Conservation (phyloP, 1,140 invertebrate species). For the Choristoneura fumiferana region DNA sequence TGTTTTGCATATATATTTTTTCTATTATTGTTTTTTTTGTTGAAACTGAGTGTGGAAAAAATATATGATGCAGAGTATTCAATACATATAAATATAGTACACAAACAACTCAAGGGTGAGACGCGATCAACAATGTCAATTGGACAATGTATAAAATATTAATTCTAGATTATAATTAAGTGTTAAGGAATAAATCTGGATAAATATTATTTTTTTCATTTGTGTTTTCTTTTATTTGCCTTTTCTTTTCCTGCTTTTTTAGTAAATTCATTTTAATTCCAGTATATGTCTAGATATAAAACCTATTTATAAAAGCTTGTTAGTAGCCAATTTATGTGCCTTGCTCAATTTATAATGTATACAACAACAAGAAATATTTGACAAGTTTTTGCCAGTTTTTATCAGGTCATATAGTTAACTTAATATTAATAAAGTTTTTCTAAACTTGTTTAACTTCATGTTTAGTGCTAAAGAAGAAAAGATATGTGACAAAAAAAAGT, state of each 20-base stretch:
- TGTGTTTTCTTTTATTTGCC: conserved; percentile 60
- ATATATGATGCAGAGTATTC: conserved; percentile 23
- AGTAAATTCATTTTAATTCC: not conserved
- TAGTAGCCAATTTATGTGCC: not conserved
- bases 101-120: conserved; percentile 51
- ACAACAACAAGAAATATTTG: too few species aligned
- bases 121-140: conserved; percentile 56
- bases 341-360: not conserved
- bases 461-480: too few species aligned
- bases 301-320: too few species aligned
- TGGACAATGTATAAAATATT: conserved; percentile 76
- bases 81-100: conserved; percentile 38
- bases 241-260: conserved; percentile 29
- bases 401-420: too few species aligned
- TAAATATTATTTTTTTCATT: conserved; percentile 73
- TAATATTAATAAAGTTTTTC: too few species aligned
- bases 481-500: too few species aligned
- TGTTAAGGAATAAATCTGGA: conserved; percentile 76
- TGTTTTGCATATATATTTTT: not conserved
- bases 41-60: conserved; percentile 15
- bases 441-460: too few species aligned
- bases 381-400: too few species aligned
- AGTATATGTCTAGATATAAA: too few species aligned
- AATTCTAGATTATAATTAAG: conserved; percentile 71
- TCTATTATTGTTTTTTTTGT: not conserved